These are phyloP conservation scores for Allobates femoralis DNA, from an alignment of 2,797 vertebrate genomes.

Conservation along the genomic window DNA sequence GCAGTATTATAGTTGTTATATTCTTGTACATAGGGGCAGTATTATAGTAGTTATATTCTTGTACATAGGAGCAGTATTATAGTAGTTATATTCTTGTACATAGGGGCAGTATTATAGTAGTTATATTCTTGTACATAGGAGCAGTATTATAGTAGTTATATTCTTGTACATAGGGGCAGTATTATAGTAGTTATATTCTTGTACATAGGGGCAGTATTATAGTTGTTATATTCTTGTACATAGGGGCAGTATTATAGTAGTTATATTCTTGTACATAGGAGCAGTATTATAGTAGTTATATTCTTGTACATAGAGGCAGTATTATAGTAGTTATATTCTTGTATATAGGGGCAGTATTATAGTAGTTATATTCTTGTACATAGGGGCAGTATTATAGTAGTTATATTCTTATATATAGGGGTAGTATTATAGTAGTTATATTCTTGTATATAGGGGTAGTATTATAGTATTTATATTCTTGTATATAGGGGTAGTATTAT, in stretches of 20 bases:
- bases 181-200: neutral
- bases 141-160: conserved; percentile 9
- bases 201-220: no score
- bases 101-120: neutral
- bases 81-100: conserved; percentile 1
- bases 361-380: no score
- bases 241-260: no score
- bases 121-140: neutral
- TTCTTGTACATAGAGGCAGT: no score
- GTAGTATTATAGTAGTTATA: conserved; percentile 10
- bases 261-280: no score
- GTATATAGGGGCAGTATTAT: no score
- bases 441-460: conserved; percentile 6
- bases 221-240: no score
- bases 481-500: conserved; percentile 12
- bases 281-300: no score
- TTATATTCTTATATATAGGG: no score
- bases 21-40: conserved; percentile 15
- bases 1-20: conserved; percentile 16
- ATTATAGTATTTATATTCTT: conserved; percentile 14
- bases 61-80: neutral
- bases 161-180: neutral
- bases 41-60: conserved; percentile 14
- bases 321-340: no score
- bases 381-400: no score